Conservation (phyloP, 2,113 vertebrate genomes). For the Oostethus manadensis region DNA sequence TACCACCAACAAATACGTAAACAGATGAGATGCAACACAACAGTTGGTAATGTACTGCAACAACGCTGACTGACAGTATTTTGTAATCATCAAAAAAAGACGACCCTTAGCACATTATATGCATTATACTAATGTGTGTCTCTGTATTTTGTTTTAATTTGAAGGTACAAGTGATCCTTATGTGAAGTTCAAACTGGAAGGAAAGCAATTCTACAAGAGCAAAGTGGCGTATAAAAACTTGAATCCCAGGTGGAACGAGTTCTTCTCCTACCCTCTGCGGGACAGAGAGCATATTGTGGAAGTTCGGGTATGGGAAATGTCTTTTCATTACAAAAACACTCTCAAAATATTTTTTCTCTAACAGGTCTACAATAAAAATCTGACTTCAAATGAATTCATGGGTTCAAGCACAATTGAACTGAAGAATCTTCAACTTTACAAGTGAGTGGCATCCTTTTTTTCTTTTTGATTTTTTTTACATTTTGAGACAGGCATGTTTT, state of each 20-base stretch:
- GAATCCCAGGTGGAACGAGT: constrained; percentile 92
- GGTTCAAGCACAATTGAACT: constrained; percentile 77
- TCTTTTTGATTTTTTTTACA: neutral
- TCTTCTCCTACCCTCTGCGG: constrained; percentile 82
- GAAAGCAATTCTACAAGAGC: constrained; percentile 94
- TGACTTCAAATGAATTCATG: constrained; percentile 92
- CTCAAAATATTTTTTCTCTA: constrained; percentile 1
- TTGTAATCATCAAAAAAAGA: too few relatives aligned
- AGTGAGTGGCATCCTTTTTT: constrained; percentile 60
- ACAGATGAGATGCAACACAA: too few relatives aligned
- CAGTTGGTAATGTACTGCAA: too few relatives aligned
- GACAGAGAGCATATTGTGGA: constrained; percentile 79
- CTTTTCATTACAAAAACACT: too few relatives aligned
- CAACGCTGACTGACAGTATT: too few relatives aligned
- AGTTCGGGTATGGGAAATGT: constrained; percentile 76
- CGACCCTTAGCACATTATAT: neutral
- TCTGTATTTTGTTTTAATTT: constrained; percentile 19
- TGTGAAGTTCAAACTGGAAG: constrained; percentile 92
- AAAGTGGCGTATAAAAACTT: constrained; percentile 91
- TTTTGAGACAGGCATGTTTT: constrained; percentile 1
- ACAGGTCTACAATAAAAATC: constrained; percentile 91
- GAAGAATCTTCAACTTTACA: constrained; percentile 80
- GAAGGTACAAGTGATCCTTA: constrained; percentile 92
- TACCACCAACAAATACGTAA: too few relatives aligned
- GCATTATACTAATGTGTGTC: constrained; percentile 4